Evolutionary conservation across 2,113 vertebrate species (phyloP), one percentile per base, ranked within the genome.

Genomic region (Bagarius yarrelli): DNA sequence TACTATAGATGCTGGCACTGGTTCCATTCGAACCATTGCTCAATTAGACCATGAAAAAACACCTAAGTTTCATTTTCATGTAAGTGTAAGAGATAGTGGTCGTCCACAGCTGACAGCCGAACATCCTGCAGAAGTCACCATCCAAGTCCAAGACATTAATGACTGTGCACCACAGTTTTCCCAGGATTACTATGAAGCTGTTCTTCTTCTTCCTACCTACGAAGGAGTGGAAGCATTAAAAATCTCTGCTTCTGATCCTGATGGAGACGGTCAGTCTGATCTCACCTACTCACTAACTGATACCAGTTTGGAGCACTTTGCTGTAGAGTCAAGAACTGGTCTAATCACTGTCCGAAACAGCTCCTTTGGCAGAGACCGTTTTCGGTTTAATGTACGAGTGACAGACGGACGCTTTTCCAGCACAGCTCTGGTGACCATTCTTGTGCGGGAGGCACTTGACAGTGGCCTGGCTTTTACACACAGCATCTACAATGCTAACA

Each of bases 341-440:
- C 84, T 98, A 23, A 89, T 99, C 72, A 93, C 94, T 3, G 93
- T 99, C 75, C 96, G 92, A 90, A 95, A 97, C 87, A 96, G 91
- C 66, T 96, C 91, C 84, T 96, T 98, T 76, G 94, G 95, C 81
- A 96, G 95, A 91, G 96, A 98, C 76, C 95, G 95, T 71, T 98
- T 97, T 18, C 92, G 93, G 84, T 92, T 99, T 40, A 95, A 93
- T 73, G 93, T 95, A 63, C 95, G 91, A 85, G 97, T 98, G 52
- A 97, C 97, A 0, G 98, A 99, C 61, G 97, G 96, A 13, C 98
- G 96, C 84, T 99, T 98, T 88, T 96, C 95, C 21, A 95, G 94
- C 83, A 95, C 94, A 6, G 91, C 95, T 66, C 88, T 95, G 85
- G 95, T 96, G 73, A 98, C 94, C 14, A 83, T 98, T 83, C 84